Percentiles rank a stretch among this genome's conserved stretches.
Conservation (phyloP, 2,888 invertebrate genomes). For the Microctonus aethiopoides region DNA sequence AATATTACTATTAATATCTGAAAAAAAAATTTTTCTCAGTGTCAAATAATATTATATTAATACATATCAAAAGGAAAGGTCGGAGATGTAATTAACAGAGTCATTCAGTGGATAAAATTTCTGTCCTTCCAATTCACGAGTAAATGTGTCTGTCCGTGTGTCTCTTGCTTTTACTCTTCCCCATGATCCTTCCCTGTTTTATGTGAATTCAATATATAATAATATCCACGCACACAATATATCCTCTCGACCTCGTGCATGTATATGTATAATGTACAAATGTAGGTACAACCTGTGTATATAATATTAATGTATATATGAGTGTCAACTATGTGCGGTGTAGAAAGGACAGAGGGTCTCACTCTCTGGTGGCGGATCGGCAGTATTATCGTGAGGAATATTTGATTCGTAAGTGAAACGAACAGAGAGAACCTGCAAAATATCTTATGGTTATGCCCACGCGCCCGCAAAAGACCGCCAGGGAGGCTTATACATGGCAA, state of each 20-base stretch:
- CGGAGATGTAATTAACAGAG: slow-evolving; percentile 21
- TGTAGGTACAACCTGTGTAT: background rate
- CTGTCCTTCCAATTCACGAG: slow-evolving; percentile 27
- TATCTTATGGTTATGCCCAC: background rate
- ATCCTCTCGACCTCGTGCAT: background rate
- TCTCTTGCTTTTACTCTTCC: slow-evolving; percentile 34
- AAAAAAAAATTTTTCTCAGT: too few species aligned
- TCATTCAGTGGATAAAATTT: slow-evolving; percentile 19
- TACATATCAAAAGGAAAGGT: background rate
- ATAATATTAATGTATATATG: background rate
- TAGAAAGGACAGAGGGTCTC: slow-evolving; percentile 47
- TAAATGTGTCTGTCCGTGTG: slow-evolving; percentile 13
- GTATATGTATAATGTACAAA: too few species aligned
- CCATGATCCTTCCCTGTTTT: slow-evolving; percentile 51
- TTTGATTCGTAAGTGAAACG: slow-evolving; percentile 3
- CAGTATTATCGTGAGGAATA: background rate
- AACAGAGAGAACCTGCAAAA: background rate
- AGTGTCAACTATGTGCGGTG: background rate
- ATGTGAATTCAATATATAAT: slow-evolving; percentile 58
- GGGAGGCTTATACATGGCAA: slow-evolving; percentile 45
- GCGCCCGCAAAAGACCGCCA: slow-evolving; percentile 12
- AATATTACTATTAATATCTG: too few species aligned
- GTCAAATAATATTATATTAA: background rate
- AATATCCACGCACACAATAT: slow-evolving; percentile 44
- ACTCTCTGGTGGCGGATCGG: slow-evolving; percentile 6